Evolutionary conservation across 2,113 vertebrate genomes (phyloP).

Genomic region (Cephalopholis sonnerati): DNA sequence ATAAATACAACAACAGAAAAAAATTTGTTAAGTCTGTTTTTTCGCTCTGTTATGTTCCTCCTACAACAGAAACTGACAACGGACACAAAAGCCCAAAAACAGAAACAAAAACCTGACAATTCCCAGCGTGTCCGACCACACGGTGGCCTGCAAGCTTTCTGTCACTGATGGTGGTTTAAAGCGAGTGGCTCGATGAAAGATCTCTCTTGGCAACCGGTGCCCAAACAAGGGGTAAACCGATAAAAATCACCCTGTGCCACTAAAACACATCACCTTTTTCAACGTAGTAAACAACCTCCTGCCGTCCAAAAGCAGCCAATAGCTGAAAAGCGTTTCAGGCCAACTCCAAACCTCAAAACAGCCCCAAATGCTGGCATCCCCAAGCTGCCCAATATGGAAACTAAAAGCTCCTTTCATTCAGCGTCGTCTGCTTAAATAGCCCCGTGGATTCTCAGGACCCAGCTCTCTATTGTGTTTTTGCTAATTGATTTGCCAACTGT

Average conservation of each 20-base stretch:
- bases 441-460: conserved; percentile 4
- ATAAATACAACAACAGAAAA: no score
- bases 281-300: conserved; percentile 56
- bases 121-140: conserved; percentile 11
- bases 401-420: conserved; percentile 67
- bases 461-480: conserved; percentile 42
- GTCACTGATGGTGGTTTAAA: conserved; percentile 47
- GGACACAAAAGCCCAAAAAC: conserved; percentile 3
- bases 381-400: conserved; percentile 37
- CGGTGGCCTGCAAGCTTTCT: conserved; percentile 47
- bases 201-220: conserved; percentile 57
- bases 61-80: conserved; percentile 13
- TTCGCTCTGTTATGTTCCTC: neutral
- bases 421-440: conserved; percentile 33
- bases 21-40: neutral
- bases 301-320: conserved; percentile 45
- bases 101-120: neutral
- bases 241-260: conserved; percentile 43
- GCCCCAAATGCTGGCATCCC: conserved; percentile 43
- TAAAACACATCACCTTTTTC: conserved; percentile 59
- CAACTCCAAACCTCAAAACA: conserved; percentile 56
- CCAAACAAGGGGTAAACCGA: conserved; percentile 59
- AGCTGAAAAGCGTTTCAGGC: conserved; percentile 50
- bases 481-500: conserved; percentile 51
- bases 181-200: conserved; percentile 64